Conservation (phyloP, 2,113 vertebrate species). For the Coracopsis vasa region DNA sequence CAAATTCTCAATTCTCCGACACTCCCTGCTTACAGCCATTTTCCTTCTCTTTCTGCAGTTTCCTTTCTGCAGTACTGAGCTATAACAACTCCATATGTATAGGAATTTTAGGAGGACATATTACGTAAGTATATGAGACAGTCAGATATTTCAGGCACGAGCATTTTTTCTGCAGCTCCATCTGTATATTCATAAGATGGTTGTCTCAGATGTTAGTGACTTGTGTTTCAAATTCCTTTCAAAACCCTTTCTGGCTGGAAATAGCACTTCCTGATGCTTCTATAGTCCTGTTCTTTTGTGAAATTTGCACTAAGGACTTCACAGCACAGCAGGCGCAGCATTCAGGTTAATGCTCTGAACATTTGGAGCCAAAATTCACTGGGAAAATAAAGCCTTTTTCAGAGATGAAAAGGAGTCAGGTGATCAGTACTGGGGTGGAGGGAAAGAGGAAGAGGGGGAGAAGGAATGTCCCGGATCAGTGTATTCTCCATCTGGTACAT, state of each 20-base stretch:
- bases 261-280: conserved; percentile 4
- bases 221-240: conserved; percentile 11
- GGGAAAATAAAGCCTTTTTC: not conserved
- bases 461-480: not conserved
- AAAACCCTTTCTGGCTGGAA: conserved; percentile 29
- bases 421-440: not conserved
- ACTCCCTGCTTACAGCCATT: not conserved
- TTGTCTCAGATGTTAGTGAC: not conserved
- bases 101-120: conserved; percentile 11
- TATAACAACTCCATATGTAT: not conserved
- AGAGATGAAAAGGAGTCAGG: conserved; percentile 2
- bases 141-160: conserved; percentile 6
- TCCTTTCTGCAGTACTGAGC: not conserved
- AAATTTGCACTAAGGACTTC: not conserved
- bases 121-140: conserved; percentile 43
- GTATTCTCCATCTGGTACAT: conserved; percentile 21
- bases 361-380: not conserved
- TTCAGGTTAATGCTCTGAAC: conserved; percentile 21
- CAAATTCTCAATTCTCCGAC: not conserved
- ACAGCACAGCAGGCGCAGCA: not conserved
- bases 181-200: conserved; percentile 31
- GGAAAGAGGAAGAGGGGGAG: not conserved
- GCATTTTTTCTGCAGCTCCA: conserved; percentile 14
- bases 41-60: not conserved
- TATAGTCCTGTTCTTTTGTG: not conserved